Evolutionary conservation across 2,797 vertebrate genomes (phyloP), one percentile per base, ranked within the genome.

Genomic region (Sebastes cheni): DNA sequence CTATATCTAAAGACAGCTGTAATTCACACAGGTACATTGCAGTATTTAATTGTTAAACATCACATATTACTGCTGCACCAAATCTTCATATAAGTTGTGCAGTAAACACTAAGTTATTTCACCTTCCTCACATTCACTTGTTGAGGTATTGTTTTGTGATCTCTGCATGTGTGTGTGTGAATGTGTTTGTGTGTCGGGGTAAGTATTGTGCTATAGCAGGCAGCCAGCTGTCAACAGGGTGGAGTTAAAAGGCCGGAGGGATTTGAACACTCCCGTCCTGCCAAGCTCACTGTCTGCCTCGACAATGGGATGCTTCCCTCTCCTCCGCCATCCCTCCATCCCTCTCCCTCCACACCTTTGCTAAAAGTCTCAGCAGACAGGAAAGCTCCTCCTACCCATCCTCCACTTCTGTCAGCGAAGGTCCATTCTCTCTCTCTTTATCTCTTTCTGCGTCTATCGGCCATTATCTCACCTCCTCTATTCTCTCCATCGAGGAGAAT

Each of bases 191-290:
- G 87, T 84, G 81, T 86, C 71, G 70, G 67, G 84, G 75, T 75
- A 72, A 84, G 91, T 60, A 89, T 88, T 90, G 91, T 89, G 91
- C 90, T 85, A 77, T 80, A 84, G 88, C 83, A 89, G 84, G 86
- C 88, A 90, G 90, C 88, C 90, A 91, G 90, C 94, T 93, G 93
- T 94, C 93, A 94, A 87, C 89, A 85, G 93, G 92, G 88, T 89
- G 86, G 90, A 92, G 89, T 91, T 93, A 93, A 92, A 93, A 90
- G 89, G 75, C 92, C 92, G 69, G 60, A 69, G 93, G 91, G 93
- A 93, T 90, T 91, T 90, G 87, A 92, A 88, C 86, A 82, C 77
- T 89, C 91, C 89, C 23, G 50, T 93, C 87, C 90, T 94, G 91
- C 93, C 91, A 93, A 90, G 87, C 90, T 90, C 82, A 89, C 91